Evolutionary conservation across 2,888 invertebrate species (phyloP).

Genomic region (Hybos culiciformis): DNA sequence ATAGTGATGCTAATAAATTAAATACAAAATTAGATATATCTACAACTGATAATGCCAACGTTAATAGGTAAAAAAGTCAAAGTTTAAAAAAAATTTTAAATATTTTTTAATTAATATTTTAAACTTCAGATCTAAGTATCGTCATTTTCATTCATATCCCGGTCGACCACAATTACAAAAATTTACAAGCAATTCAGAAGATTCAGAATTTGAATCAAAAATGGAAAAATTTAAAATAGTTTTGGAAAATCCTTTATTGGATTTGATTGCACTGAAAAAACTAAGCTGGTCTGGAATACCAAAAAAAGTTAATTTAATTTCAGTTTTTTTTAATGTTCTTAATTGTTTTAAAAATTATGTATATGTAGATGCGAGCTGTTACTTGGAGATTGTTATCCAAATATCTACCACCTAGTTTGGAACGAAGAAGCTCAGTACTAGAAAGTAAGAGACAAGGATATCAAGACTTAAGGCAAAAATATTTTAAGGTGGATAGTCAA

Average conservation of each 20-base stretch:
- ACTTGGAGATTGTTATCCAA: slow-evolving; percentile 62
- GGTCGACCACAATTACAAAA: slow-evolving; percentile 61
- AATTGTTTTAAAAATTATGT: slow-evolving; percentile 4
- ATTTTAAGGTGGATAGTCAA: slow-evolving; percentile 77
- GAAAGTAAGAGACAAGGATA: slow-evolving; percentile 92
- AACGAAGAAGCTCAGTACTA: slow-evolving; percentile 73
- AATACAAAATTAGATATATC: neutral
- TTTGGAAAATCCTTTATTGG: slow-evolving; percentile 60
- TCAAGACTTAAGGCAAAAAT: slow-evolving; percentile 87
- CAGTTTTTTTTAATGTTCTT: slow-evolving; percentile 4
- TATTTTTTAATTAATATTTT: neutral
- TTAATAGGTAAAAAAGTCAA: neutral
- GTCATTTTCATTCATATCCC: slow-evolving; percentile 42
- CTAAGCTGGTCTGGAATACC: slow-evolving; percentile 97
- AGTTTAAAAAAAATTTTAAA: neutral
- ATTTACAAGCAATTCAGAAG: slow-evolving; percentile 43
- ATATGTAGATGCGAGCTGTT: slow-evolving; percentile 42
- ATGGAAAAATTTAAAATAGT: slow-evolving; percentile 73
- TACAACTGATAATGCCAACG: neutral
- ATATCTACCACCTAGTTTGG: slow-evolving; percentile 85
- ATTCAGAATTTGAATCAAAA: slow-evolving; percentile 64
- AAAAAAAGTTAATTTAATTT: slow-evolving; percentile 51
- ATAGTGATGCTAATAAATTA: neutral
- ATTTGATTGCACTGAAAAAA: slow-evolving; percentile 75
- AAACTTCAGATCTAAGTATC: slow-evolving; percentile 22